These are phyloP conservation scores for Galerucella nymphaeae DNA, from an alignment of 2,888 invertebrate species.

Conservation along the genomic window DNA sequence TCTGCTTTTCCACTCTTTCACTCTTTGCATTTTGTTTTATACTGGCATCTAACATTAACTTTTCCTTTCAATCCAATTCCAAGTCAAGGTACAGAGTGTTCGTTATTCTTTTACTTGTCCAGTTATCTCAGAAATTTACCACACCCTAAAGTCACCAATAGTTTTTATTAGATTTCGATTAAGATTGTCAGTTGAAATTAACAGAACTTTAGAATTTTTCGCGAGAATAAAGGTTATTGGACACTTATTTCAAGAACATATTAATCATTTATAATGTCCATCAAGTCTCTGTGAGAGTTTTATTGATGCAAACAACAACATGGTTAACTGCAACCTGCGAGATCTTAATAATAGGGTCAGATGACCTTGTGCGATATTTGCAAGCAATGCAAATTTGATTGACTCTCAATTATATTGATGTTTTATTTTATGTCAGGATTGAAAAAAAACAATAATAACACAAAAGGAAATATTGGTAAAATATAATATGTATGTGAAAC, in stretches of 20 bases:
- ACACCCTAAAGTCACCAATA: background rate
- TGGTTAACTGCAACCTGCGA: background rate
- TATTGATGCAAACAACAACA: background rate
- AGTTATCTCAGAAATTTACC: no score
- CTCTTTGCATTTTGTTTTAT: no score
- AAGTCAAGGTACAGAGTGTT: no score
- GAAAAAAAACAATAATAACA: background rate
- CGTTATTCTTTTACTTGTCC: no score
- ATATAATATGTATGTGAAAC: background rate
- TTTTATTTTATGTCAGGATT: background rate
- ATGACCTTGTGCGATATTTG: conserved; percentile 8
- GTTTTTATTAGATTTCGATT: background rate
- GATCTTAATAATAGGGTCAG: conserved; percentile 3
- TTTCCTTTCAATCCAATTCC: no score
- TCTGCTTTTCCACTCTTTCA: no score
- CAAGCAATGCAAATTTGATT: background rate
- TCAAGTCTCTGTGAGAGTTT: background rate
- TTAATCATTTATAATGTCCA: background rate
- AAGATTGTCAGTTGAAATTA: background rate
- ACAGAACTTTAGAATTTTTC: background rate
- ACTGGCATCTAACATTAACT: no score
- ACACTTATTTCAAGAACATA: background rate
- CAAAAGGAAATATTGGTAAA: background rate
- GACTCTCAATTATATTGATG: conserved; percentile 1
- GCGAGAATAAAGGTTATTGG: background rate